phyloP scores from a whole-genome alignment of 1,140 invertebrate species.

The Drosophila rufa region DNA sequence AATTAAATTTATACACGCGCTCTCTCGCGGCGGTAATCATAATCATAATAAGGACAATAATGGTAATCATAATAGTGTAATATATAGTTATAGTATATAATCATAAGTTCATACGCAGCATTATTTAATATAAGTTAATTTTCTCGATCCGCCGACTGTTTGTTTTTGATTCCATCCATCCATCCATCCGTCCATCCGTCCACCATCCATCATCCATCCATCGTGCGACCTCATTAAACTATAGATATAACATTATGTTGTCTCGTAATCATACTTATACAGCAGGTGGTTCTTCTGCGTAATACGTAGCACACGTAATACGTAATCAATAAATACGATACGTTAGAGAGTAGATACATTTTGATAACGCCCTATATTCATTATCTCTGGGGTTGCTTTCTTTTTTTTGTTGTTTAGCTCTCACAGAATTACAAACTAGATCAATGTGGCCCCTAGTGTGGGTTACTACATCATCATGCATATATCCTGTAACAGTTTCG shows the following conservation, averaged over 20 bases:
- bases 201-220: conserved; percentile 12
- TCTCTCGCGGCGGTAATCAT: conserved; percentile 13
- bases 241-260: conserved; percentile 56
- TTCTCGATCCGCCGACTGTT: conserved; percentile 17
- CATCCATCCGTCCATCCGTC: conserved; percentile 21
- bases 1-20: conserved; percentile 22
- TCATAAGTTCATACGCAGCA: conserved; percentile 85
- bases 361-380: conserved; percentile 27
- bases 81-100: conserved; percentile 77
- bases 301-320: conserved; percentile 7
- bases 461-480: conserved; percentile 47
- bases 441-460: conserved; percentile 69
- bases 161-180: conserved; percentile 15
- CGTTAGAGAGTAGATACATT: conserved; percentile 36
- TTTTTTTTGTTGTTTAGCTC: conserved; percentile 7
- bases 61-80: conserved; percentile 66
- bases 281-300: conserved; percentile 54
- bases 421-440: conserved; percentile 62
- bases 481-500: conserved; percentile 37
- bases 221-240: conserved; percentile 51
- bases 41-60: conserved; percentile 54
- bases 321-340: conserved; percentile 37
- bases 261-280: conserved; percentile 68
- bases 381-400: conserved; percentile 5
- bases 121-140: conserved; percentile 72